Evolutionary conservation across 2,888 invertebrate genomes (phyloP), one percentile per base, ranked within the genome.

Genomic region (Chouioia cunea): DNA sequence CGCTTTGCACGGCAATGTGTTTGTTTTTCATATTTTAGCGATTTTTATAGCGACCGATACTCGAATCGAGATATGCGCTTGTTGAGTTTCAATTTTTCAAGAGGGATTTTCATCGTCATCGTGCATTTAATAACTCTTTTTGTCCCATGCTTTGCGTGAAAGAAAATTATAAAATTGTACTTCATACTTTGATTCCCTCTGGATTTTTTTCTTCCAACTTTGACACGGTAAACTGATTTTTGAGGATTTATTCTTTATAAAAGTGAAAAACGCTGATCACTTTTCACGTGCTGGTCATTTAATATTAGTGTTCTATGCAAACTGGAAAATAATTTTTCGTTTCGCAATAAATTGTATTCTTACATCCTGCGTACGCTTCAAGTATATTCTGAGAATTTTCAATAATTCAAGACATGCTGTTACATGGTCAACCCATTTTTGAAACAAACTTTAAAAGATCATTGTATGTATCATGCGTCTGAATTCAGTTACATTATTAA

Each of bases 81-180:
- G 56, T 47, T 73, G 68, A 62, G 72, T 56, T 71, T 71, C 69
- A 60, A 68, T 69, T 68, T 72, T 64, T 76, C 71, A 70, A 76
- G 75, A 64, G 74, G 66, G 63, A 16, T 59, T 57, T 63, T 50
- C 58, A 15, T 58, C 62, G 56, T 62, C 47, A 47, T 68, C 22
- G 44, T 36, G 8, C 4, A 36, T n/a, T 18, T 59, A 10, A 18
- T n/a, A 59, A 52, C 15, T 18, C 4, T 47, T 22, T 44, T 65
- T 50, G 48, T 44, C 50, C 50, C 63, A 43, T 6, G 16, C 23
- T 22, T 63, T 15, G n/a, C 16, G 27, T 14, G 22, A 12, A n/a
- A 50, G 57, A 22, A 57, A 65, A 65, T 65, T 57, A 18, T 20
- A 50, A 47, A 65, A 65, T 57, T 44, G 48, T n/a, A 65, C 57